Percentiles rank a stretch among this genome's conserved stretches.
Conservation (phyloP, 2,888 invertebrate genomes). For the Gnatocerus cornutus region DNA sequence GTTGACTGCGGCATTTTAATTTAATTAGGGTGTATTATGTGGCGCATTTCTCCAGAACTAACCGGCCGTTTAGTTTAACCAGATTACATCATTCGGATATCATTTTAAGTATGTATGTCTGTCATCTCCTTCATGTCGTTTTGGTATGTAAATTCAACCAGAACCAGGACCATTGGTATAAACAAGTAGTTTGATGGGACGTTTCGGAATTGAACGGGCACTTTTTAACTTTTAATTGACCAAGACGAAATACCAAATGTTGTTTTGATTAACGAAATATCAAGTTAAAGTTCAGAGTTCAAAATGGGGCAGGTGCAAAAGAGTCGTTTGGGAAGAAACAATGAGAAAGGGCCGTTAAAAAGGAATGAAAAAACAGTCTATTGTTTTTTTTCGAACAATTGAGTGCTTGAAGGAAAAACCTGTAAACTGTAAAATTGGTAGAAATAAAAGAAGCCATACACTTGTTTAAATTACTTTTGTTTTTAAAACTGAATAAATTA, state of each 20-base stretch:
- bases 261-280: no score
- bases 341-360: no score
- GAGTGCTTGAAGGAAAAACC: no score
- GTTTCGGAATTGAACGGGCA: slow-evolving; percentile 6
- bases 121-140: slow-evolving; percentile 56
- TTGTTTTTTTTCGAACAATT: no score
- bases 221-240: slow-evolving; percentile 34
- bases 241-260: background rate
- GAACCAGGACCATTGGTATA: slow-evolving; percentile 28
- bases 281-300: no score
- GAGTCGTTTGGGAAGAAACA: no score
- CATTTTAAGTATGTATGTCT: slow-evolving; percentile 56
- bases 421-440: no score
- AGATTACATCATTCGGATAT: slow-evolving; percentile 61
- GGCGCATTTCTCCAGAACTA: slow-evolving; percentile 62
- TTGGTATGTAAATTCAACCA: slow-evolving; percentile 36
- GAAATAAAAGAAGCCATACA: no score
- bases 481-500: no score
- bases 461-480: no score
- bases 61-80: slow-evolving; percentile 61
- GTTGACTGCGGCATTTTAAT: slow-evolving; percentile 69
- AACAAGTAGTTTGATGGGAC: slow-evolving; percentile 40
- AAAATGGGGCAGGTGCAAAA: no score
- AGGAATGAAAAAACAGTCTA: no score
- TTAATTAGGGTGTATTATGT: slow-evolving; percentile 68